Base-by-base conservation (phyloP, 2,888 invertebrate genomes). In the Volucella bombylans region DNA sequence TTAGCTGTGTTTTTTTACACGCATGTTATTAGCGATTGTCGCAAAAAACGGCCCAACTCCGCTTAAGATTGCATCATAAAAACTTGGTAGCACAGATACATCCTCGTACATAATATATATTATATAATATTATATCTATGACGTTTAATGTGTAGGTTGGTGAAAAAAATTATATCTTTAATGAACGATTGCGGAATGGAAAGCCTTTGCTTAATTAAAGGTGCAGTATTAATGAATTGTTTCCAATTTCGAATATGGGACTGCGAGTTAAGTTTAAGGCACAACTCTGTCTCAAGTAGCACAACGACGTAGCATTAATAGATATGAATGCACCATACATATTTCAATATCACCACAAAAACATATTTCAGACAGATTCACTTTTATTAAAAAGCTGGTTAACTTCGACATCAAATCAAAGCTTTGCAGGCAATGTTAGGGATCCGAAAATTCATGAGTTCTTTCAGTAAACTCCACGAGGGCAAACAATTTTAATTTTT, bases 231-330 rank as follows among this genome's bases (percentile, higher is more conserved):
- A 54, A 54, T 54, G 31, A 31, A 11, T 8, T 54, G 1, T 31
- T 54, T 14, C 54, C 54, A 54, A 54, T 54, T 12, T 10, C 9
- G 12, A 31, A 31, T 31, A 54, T 31, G 54, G 54, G 12, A 54
- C 31, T 54, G 31, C 12, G 54, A 31, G 54, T 31, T 4, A 54
- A 31, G 12, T 31, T 54, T 54, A 31, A 54, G 12, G 54, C 31
- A 0, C 2, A 31, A 12, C 54, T 61, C 41, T 61, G 23, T 9
- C 61, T 31, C 31, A 49, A 12, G 62, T 10, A 47, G 50, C 38
- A 64, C 10, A 47, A 54, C 10, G 31, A 54, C 12, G 23, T 31
- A 18, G 18, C 18, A 23, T 23, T 23, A 23, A 23, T 23, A 23
- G 18, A 2, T 23, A 23, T 3, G 3, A 2, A 23, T 2, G 18